phyloP scores from a whole-genome alignment of 1,140 invertebrate genomes.

The Papilio dardanus region DNA sequence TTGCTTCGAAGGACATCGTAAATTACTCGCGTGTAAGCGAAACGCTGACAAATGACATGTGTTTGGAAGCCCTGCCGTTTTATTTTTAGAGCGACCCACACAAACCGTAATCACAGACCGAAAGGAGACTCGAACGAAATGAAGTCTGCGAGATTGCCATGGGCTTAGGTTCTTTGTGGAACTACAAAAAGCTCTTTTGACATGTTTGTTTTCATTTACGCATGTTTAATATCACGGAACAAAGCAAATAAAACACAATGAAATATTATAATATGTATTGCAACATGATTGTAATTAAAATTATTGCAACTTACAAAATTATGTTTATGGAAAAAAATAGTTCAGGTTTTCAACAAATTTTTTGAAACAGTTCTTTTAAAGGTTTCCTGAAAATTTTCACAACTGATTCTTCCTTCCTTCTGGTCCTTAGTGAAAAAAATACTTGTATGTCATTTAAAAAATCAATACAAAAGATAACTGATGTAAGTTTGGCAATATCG shows the following conservation, averaged over 20 bases:
- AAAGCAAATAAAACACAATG: not conserved
- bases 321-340: too few relatives aligned
- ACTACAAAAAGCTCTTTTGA: constrained; percentile 34
- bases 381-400: too few relatives aligned
- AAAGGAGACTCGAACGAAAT: constrained; percentile 40
- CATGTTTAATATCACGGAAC: constrained; percentile 33
- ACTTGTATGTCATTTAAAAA: too few relatives aligned
- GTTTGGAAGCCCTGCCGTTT: constrained; percentile 58
- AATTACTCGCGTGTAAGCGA: constrained; percentile 67
- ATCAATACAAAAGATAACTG: not conserved
- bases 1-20: constrained; percentile 53
- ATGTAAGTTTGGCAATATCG: not conserved
- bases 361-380: too few relatives aligned
- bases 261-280: not conserved
- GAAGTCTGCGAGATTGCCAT: constrained; percentile 37
- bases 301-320: too few relatives aligned
- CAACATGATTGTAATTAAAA: not conserved
- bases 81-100: constrained; percentile 70
- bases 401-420: too few relatives aligned
- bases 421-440: too few relatives aligned
- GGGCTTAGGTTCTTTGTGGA: constrained; percentile 34
- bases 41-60: constrained; percentile 78
- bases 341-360: too few relatives aligned
- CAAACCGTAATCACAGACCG: constrained; percentile 63
- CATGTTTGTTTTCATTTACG: constrained; percentile 29